Evolutionary conservation across 2,797 vertebrate species (phyloP).

Genomic region (Lutra lutra): DNA sequence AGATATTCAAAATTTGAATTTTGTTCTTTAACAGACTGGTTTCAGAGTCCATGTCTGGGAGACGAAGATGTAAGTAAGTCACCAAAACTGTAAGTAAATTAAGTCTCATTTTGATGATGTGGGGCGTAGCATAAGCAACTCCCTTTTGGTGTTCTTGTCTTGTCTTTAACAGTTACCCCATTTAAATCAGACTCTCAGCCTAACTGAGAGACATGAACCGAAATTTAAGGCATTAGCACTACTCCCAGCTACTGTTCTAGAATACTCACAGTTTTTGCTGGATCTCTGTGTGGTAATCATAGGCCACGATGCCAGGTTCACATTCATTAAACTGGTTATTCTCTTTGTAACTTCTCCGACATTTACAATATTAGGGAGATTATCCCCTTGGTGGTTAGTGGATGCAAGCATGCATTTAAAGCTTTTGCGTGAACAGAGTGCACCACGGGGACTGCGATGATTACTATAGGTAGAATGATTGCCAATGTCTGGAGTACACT

Average conservation of each 20-base stretch:
- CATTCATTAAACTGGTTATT: background rate
- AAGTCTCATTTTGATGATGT: background rate
- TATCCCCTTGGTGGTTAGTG: background rate
- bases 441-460: background rate
- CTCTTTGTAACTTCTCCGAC: background rate
- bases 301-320: background rate
- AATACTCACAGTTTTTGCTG: background rate
- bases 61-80: background rate
- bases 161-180: background rate
- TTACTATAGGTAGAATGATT: too few species aligned
- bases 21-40: background rate
- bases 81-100: background rate
- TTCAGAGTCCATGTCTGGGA: background rate
- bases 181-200: background rate
- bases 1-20: background rate
- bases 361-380: background rate
- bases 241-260: background rate
- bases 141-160: background rate
- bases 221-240: background rate
- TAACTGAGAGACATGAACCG: background rate
- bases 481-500: background rate
- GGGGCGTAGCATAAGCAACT: background rate
- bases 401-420: background rate
- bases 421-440: background rate
- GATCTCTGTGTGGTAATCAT: background rate